Evolutionary conservation across 1,140 invertebrate genomes (phyloP).

Genomic region (Diabrotica undecimpunctata): DNA sequence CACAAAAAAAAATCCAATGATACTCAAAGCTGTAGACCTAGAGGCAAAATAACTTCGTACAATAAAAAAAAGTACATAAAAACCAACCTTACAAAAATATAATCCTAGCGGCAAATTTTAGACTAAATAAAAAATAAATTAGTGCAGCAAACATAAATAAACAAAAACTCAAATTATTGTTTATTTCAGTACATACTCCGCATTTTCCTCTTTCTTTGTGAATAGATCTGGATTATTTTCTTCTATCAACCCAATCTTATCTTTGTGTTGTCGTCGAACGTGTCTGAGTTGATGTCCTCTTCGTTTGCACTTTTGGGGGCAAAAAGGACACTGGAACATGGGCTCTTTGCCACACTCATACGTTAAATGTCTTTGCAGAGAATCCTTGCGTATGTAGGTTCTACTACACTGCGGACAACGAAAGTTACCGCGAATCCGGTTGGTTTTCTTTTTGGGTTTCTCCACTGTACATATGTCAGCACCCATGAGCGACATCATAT

Average conservation of each 20-base stretch:
- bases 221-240: conserved; percentile 44
- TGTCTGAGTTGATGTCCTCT: conserved; percentile 59
- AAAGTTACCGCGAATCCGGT: conserved; percentile 51
- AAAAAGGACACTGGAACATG: conserved; percentile 76
- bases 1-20: no score
- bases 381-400: conserved; percentile 63
- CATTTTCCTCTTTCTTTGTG: conserved; percentile 17
- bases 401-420: conserved; percentile 60
- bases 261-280: conserved; percentile 55
- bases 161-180: no score
- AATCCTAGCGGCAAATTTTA: no score
- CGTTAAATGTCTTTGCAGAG: conserved; percentile 60
- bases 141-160: no score
- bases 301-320: conserved; percentile 59
- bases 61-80: no score
- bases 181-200: background rate
- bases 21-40: no score
- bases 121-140: no score
- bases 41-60: no score
- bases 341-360: conserved; percentile 68
- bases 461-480: background rate
- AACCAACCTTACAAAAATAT: no score
- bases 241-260: conserved; percentile 49
- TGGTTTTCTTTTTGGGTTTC: conserved; percentile 37
- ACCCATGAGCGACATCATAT: background rate